Base-by-base conservation (phyloP, 2,888 invertebrate species). In the Microdon myrmicae region DNA sequence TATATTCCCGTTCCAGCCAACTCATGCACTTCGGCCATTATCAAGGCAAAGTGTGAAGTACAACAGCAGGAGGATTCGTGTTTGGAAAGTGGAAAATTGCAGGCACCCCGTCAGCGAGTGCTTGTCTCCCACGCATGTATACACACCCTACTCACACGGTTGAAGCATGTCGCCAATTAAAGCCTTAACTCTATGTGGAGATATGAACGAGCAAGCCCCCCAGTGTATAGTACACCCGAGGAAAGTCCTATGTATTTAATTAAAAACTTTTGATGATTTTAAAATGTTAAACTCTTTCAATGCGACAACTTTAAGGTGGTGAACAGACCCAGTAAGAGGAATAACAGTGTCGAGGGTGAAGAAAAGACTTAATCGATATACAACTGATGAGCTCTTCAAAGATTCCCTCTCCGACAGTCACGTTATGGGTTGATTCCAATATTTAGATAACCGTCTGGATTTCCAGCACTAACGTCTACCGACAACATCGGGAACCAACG, bases 231-330 rank as follows among this genome's bases (percentile, higher is more conserved):
- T 19, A 10, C 9, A 22, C 25, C 14, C 29, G 45, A 34, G 48
- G 61, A 64, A 51, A 53, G 51, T 45, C 43, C 51, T 58, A 58
- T 64, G 58, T 47, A 51, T 64, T 58, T 64, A 58, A 64, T 64
- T 64, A 64, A 64, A 64, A 64, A 64, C 47, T 64, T 64, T 64
- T 58, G 58, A 64, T 58, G 47, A 56, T 38, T 64, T 37, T 41
- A 58, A 47, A 45, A 49, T 58, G 51, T 22, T 35, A 54, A 54
- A 54, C 47, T 47, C 58, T 58, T 51, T 64, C 64, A 64, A 64
- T 64, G 56, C 56, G 58, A 53, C n/a, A n/a, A 38, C 31, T 34
- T 41, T 41, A 47, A 34, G 39, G 20, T n/a, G n/a, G n/a, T n/a
- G n/a, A n/a, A n/a, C n/a, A n/a, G n/a, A n/a, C n/a, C n/a, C n/a